Evolutionary conservation across 2,113 vertebrate genomes (phyloP).

Genomic region (Hemiscyllium ocellatum): DNA sequence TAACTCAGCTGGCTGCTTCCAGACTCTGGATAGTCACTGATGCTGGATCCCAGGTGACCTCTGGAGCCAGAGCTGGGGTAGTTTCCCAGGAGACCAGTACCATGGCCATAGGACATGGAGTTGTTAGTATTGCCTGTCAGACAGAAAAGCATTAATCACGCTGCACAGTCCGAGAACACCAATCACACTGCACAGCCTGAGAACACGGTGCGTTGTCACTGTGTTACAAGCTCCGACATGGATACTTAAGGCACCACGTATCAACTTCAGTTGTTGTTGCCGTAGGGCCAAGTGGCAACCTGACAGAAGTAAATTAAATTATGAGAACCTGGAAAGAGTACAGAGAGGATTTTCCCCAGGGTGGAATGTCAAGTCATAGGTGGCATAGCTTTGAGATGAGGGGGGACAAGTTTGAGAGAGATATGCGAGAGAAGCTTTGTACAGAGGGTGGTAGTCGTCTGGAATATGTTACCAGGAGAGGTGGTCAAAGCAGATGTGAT

Average conservation of each 20-base stretch:
- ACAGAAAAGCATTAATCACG: background rate
- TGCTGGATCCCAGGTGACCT: background rate
- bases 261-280: too few species aligned
- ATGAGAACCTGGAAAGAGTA: too few species aligned
- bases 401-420: too few species aligned
- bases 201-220: background rate
- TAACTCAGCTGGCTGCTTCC: background rate
- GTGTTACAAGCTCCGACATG: background rate
- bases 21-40: background rate
- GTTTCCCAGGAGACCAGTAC: conserved; percentile 7
- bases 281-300: too few species aligned
- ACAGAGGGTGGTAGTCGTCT: too few species aligned
- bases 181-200: background rate
- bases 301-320: too few species aligned
- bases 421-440: too few species aligned
- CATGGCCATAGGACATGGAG: background rate
- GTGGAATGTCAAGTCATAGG: too few species aligned
- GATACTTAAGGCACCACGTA: background rate
- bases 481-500: too few species aligned
- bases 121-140: background rate
- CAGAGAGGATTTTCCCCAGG: too few species aligned
- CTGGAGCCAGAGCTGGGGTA: background rate
- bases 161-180: background rate
- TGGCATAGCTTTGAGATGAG: too few species aligned
- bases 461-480: too few species aligned